A percentile compares a stretch with the other conserved stretches of the same genome.
Evolutionary conservation across 2,888 invertebrate genomes (phyloP).

Genomic region (Anthophora plumipes): DNA sequence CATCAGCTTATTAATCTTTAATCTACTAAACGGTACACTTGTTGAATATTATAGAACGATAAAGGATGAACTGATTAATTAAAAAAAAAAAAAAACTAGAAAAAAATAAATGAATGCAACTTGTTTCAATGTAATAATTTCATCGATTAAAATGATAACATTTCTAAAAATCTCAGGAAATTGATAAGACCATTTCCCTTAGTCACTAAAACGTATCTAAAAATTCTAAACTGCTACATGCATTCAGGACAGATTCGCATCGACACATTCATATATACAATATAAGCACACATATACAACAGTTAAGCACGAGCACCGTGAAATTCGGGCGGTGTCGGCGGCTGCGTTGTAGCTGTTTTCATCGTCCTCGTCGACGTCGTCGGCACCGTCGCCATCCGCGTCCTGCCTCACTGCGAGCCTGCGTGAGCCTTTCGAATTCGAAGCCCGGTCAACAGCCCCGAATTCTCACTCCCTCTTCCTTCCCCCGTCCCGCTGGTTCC

Average conservation of each 20-base stretch:
- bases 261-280: background rate
- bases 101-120: too few relatives aligned
- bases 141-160: too few relatives aligned
- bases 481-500: background rate
- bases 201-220: background rate
- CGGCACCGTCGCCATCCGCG: constrained; percentile 69
- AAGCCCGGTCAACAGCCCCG: constrained; percentile 80
- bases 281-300: background rate
- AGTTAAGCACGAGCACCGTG: constrained; percentile 51
- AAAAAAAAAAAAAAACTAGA: too few relatives aligned
- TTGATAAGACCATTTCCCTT: too few relatives aligned
- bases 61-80: too few relatives aligned
- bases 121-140: too few relatives aligned
- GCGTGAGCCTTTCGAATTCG: constrained; percentile 81
- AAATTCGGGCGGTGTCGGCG: constrained; percentile 64
- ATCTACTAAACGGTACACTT: too few relatives aligned
- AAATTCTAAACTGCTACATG: background rate
- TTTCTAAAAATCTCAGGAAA: too few relatives aligned
- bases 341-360: constrained; percentile 50
- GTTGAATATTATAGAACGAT: too few relatives aligned
- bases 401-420: constrained; percentile 83
- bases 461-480: constrained; percentile 53
- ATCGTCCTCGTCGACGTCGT: constrained; percentile 54
- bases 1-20: too few relatives aligned
- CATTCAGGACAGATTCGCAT: background rate